These are phyloP conservation scores for Flexamia atlantica DNA, from an alignment of 2,888 invertebrate genomes.

Conservation along the genomic window DNA sequence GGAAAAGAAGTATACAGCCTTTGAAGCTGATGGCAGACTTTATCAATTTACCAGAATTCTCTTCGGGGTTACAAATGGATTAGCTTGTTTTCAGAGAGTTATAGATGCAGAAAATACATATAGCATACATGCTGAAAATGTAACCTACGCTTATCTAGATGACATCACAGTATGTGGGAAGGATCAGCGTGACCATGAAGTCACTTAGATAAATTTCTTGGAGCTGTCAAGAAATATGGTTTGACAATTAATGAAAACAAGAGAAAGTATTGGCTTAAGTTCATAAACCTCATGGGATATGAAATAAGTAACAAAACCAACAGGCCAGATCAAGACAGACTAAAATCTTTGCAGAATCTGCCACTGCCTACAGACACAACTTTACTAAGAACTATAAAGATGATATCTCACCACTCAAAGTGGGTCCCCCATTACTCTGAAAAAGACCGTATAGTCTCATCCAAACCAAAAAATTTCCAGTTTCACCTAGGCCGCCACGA, in stretches of 20 bases:
- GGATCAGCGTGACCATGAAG: too few relatives aligned
- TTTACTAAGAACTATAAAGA: not conserved
- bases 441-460: not conserved
- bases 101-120: too few relatives aligned
- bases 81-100: too few relatives aligned
- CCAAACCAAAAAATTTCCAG: slow-evolving; percentile 11
- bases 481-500: not conserved
- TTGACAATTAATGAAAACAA: slow-evolving; percentile 61
- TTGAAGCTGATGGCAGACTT: too few relatives aligned
- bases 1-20: too few relatives aligned
- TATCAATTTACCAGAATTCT: too few relatives aligned
- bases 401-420: slow-evolving; percentile 9
- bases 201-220: slow-evolving; percentile 40
- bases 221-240: slow-evolving; percentile 61
- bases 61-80: too few relatives aligned
- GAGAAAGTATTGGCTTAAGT: slow-evolving; percentile 45
- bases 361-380: slow-evolving; percentile 4
- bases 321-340: not conserved
- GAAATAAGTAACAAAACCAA: slow-evolving; percentile 24
- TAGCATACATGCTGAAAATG: too few relatives aligned
- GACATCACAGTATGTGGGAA: too few relatives aligned
- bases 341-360: not conserved
- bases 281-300: slow-evolving; percentile 25
- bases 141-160: too few relatives aligned
- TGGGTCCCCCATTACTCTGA: slow-evolving; percentile 12